Evolutionary conservation across 2,888 invertebrate species (phyloP).

Genomic region (Ophion ellenae): DNA sequence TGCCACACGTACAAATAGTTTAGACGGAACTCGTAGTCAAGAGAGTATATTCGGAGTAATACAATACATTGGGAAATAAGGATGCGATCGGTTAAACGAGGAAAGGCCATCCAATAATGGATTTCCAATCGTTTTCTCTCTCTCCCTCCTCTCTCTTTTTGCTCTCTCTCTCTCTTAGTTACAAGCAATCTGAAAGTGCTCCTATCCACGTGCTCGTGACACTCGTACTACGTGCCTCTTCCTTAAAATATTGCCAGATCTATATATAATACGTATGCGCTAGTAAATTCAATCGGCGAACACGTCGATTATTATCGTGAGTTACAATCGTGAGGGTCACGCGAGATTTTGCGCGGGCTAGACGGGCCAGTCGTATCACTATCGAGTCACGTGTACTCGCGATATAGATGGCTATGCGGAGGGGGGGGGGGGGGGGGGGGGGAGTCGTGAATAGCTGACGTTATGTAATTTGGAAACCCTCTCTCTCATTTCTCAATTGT

Average conservation of each 20-base stretch:
- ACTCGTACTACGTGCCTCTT: slow-evolving; percentile 18
- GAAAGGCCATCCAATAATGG: slow-evolving; percentile 49
- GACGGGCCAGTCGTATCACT: slow-evolving; percentile 11
- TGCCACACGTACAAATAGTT: background rate
- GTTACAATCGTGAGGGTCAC: slow-evolving; percentile 61
- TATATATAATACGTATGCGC: slow-evolving; percentile 33
- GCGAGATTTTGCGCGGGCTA: slow-evolving; percentile 51
- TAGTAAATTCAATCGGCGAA: slow-evolving; percentile 63
- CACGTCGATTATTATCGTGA: slow-evolving; percentile 65
- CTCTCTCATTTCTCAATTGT: slow-evolving; percentile 39
- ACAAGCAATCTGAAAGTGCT: slow-evolving; percentile 34
- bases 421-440: background rate
- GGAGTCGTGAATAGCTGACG: background rate
- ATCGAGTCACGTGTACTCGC: background rate
- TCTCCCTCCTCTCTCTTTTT: slow-evolving; percentile 17
- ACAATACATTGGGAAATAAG: slow-evolving; percentile 29
- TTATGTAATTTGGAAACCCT: slow-evolving; percentile 44
- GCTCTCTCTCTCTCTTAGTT: too few species aligned
- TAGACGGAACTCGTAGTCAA: background rate
- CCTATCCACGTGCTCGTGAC: background rate
- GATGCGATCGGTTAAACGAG: slow-evolving; percentile 23
- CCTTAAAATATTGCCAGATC: slow-evolving; percentile 33
- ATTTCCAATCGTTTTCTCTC: slow-evolving; percentile 51
- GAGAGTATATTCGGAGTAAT: background rate
- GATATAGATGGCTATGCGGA: background rate